Evolutionary conservation across 2,888 invertebrate species (phyloP), one percentile per base, ranked within the genome.

Genomic region (Hypsopygia costalis): DNA sequence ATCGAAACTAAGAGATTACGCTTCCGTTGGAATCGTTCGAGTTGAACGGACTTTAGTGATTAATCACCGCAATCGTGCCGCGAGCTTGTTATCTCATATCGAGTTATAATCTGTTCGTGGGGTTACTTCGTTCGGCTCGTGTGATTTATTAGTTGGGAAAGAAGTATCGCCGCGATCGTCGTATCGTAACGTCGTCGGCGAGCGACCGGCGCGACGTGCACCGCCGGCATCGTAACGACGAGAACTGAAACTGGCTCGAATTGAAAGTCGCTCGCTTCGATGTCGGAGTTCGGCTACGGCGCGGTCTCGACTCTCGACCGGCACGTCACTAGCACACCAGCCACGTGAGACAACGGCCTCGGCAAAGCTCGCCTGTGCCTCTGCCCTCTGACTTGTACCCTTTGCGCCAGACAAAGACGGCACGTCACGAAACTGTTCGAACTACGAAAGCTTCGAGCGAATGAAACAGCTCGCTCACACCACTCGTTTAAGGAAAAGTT

Each of bases 131-230:
- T 74, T 69, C 63, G 67, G 58, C 57, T 66, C 65, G 66, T 62
- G 62, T 80, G 78, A 82, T 81, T 85, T 83, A 86, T 79, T 79
- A 75, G 79, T 81, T 80, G 61, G 61, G 54, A 67, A 71, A 77
- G 69, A 69, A 77, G 67, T 79, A 70, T 62, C 62, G 72, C 58
- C 68, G 72, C 86, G 82, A 82, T 78, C 73, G 74, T 76, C 64
- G 74, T 59, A 65, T 66, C 72, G 74, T 68, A 54, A 51, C 51
- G 57, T 45, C 36, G 58, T 61, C 56, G 67, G 62, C 57, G 63
- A 55, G 55, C 65, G 62, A 58, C 60, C 59, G 58, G 51, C 56
- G 68, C 57, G 55, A 73, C 87, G 87, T 85, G 73, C 72, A 59
- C 65, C 74, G 49, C 69, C 78, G 73, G 57, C 86, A 85, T 85